Percentiles rank a stretch among this genome's conserved stretches.
Conservation (phyloP, 2,888 invertebrate species). For the Glyphotaelius pellucidus region DNA sequence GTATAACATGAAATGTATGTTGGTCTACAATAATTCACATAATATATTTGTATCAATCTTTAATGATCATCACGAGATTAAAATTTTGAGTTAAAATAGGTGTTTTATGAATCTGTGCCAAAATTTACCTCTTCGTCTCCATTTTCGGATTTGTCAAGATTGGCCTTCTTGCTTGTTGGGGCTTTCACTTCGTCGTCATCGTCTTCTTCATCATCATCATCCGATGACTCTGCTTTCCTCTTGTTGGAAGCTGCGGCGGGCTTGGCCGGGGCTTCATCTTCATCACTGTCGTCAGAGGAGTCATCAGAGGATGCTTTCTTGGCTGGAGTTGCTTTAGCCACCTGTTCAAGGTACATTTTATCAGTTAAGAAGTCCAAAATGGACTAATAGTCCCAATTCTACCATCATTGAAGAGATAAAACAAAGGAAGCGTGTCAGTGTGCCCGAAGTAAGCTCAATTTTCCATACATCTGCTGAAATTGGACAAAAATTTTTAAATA, state of each 20-base stretch:
- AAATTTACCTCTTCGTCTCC: conserved; percentile 50
- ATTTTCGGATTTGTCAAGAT: conserved; percentile 56
- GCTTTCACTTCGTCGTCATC: conserved; percentile 68
- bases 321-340: conserved; percentile 68
- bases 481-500: too few relatives aligned
- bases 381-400: conserved; percentile 27
- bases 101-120: too few relatives aligned
- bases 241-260: conserved; percentile 64
- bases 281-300: conserved; percentile 71
- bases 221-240: conserved; percentile 68
- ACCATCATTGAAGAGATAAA: background rate
- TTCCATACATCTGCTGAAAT: too few relatives aligned
- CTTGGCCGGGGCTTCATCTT: conserved; percentile 68
- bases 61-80: too few relatives aligned
- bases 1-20: background rate
- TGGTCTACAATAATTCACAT: background rate
- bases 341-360: conserved; percentile 57
- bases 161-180: conserved; percentile 66
- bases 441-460: too few relatives aligned
- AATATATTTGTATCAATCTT: too few relatives aligned
- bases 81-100: background rate
- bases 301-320: conserved; percentile 69
- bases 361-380: conserved; percentile 62
- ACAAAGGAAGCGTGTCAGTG: too few relatives aligned
- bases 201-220: conserved; percentile 69